A percentile compares a stretch with the other conserved stretches of the same genome.
These are phyloP conservation scores for Euzophera pinguis DNA, from an alignment of 2,888 invertebrate species.

Conservation along the genomic window DNA sequence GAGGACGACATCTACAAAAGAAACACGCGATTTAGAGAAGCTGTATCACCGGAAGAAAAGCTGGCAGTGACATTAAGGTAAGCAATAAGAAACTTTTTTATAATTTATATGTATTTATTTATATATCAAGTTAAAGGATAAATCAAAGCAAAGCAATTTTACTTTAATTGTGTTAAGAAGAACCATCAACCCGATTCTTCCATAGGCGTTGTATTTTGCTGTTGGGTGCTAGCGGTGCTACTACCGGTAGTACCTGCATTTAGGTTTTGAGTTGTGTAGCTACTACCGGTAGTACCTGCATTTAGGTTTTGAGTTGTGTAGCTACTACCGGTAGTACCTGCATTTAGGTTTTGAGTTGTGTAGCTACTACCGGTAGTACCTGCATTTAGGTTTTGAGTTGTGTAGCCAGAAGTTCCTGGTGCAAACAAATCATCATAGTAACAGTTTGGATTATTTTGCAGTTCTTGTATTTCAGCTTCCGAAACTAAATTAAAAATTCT, in stretches of 20 bases:
- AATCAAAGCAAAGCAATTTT: slow-evolving; percentile 15
- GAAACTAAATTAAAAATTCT: slow-evolving; percentile 13
- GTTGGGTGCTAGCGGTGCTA: slow-evolving; percentile 12
- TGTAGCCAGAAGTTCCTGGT: slow-evolving; percentile 13
- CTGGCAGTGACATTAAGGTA: slow-evolving; percentile 16
- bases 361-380: slow-evolving; percentile 13
- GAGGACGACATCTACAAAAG: slow-evolving; percentile 11
- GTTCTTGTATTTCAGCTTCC: slow-evolving; percentile 12
- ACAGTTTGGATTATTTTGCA: slow-evolving; percentile 10
- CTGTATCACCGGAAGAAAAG: slow-evolving; percentile 11
- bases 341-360: background rate
- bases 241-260: no score
- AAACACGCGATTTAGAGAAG: slow-evolving; percentile 13
- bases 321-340: background rate
- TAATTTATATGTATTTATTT: slow-evolving; percentile 11
- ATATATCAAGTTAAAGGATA: slow-evolving; percentile 13
- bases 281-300: background rate
- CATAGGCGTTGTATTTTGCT: slow-evolving; percentile 12
- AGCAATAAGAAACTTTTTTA: slow-evolving; percentile 14
- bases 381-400: slow-evolving; percentile 13
- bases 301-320: background rate
- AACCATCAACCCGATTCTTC: slow-evolving; percentile 14
- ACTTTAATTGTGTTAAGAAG: background rate
- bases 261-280: no score
- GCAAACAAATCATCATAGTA: slow-evolving; percentile 11